These are phyloP conservation scores for Proteles cristata DNA, from an alignment of 2,113 vertebrate genomes.

Conservation along the genomic window DNA sequence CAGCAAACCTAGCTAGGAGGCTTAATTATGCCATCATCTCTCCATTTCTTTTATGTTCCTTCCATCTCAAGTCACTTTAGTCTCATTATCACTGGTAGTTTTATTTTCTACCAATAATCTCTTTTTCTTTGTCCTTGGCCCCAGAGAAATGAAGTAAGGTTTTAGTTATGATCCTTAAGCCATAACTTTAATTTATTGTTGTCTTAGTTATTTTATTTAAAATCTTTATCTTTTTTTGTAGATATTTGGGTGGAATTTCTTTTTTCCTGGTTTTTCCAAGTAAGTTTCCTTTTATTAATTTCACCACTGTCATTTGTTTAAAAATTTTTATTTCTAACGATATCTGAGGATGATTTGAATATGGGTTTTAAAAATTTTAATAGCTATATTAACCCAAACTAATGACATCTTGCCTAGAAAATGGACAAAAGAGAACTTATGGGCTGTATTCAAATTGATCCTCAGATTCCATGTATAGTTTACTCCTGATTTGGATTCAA, in stretches of 20 bases:
- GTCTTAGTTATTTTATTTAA: not conserved
- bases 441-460: not conserved
- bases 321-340: not conserved
- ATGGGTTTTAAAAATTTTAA: not conserved
- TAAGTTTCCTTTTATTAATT: not conserved
- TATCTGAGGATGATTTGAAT: not conserved
- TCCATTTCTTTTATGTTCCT: slow-evolving; percentile 22
- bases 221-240: not conserved
- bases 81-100: slow-evolving; percentile 39
- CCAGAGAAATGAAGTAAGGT: not conserved
- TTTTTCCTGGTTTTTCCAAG: not conserved
- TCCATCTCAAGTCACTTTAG: slow-evolving; percentile 6
- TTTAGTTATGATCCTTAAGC: slow-evolving; percentile 30
- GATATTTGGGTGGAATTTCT: not conserved
- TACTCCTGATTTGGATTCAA: not conserved
- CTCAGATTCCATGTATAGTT: not conserved
- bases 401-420: not conserved
- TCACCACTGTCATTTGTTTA: not conserved
- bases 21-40: slow-evolving; percentile 62
- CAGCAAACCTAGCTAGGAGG: slow-evolving; percentile 53
- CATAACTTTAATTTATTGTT: slow-evolving; percentile 18
- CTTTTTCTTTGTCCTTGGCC: not conserved
- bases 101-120: slow-evolving; percentile 51
- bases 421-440: not conserved
- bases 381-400: not conserved